Percentiles rank a stretch among this genome's conserved stretches.
These are phyloP conservation scores for Triops cancriformis DNA, from an alignment of 1,140 invertebrate species.

Conservation along the genomic window DNA sequence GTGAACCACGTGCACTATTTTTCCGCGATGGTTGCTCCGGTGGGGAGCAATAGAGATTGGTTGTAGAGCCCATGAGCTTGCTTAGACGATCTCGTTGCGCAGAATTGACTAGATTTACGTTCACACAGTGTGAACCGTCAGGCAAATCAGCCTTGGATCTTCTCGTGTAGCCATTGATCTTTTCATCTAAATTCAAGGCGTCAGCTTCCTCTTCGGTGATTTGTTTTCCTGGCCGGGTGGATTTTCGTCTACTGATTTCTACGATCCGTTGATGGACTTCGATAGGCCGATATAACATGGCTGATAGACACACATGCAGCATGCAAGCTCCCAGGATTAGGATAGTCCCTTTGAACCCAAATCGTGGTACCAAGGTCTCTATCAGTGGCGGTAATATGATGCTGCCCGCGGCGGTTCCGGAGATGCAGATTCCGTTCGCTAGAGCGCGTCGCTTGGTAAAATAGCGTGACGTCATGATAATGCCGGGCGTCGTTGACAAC, in stretches of 20 bases:
- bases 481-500: constrained; percentile 64
- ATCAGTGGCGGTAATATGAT: constrained; percentile 57
- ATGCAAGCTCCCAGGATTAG: constrained; percentile 65
- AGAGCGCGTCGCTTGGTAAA: constrained; percentile 67
- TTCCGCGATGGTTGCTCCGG: not conserved
- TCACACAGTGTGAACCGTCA: not conserved
- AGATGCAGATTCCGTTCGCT: constrained; percentile 68
- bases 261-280: constrained; percentile 33
- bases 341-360: constrained; percentile 61
- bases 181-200: not conserved
- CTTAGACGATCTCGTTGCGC: not conserved
- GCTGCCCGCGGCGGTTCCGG: constrained; percentile 66
- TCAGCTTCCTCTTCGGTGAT: not conserved
- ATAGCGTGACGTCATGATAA: constrained; percentile 68
- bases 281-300: constrained; percentile 56
- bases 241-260: constrained; percentile 1
- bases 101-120: not conserved
- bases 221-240: not conserved
- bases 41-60: not conserved
- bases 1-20: not conserved
- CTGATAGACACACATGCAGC: constrained; percentile 63
- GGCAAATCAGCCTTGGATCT: not conserved
- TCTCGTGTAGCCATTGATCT: not conserved
- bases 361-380: constrained; percentile 53
- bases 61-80: not conserved